Percentiles rank a stretch among this genome's conserved stretches.
phyloP scores from a whole-genome alignment of 1,140 invertebrate species.

The Apolygus lucorum region DNA sequence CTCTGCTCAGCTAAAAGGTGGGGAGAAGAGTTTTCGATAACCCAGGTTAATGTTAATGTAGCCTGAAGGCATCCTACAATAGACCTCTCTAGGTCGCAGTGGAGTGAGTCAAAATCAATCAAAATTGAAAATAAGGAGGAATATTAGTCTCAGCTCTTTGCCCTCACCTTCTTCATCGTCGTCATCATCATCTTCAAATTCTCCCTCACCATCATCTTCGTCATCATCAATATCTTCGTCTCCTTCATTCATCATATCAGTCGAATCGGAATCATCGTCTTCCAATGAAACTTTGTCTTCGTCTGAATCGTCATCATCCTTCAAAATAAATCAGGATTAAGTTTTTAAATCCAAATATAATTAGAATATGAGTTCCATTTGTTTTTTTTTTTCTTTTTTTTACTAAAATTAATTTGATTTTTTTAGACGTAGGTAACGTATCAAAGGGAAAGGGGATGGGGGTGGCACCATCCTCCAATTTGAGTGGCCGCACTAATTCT shows the following conservation, averaged over 20 bases:
- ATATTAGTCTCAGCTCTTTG: no score
- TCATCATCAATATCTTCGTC: slow-evolving; percentile 24
- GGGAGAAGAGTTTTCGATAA: no score
- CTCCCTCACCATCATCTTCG: slow-evolving; percentile 21
- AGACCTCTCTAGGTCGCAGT: not conserved
- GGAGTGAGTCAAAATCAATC: not conserved
- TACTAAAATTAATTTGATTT: no score
- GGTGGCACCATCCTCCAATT: not conserved
- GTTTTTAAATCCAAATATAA: not conserved
- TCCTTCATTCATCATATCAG: slow-evolving; percentile 13
- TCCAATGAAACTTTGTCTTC: slow-evolving; percentile 26
- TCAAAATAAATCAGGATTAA: not conserved
- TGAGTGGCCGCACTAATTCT: not conserved
- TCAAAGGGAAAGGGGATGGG: not conserved
- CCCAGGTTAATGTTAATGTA: no score
- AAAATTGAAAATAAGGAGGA: not conserved
- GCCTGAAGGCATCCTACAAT: not conserved
- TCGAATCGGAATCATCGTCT: slow-evolving; percentile 19
- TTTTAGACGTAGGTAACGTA: not conserved
- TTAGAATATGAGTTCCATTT: not conserved
- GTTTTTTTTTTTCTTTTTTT: not conserved
- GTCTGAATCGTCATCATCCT: slow-evolving; percentile 21
- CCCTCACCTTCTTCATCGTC: no score
- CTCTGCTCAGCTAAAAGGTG: no score
- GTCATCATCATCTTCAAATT: slow-evolving; percentile 26